Base-by-base conservation (phyloP, 2,888 invertebrate genomes). In the Steinernema hermaphroditum region DNA sequence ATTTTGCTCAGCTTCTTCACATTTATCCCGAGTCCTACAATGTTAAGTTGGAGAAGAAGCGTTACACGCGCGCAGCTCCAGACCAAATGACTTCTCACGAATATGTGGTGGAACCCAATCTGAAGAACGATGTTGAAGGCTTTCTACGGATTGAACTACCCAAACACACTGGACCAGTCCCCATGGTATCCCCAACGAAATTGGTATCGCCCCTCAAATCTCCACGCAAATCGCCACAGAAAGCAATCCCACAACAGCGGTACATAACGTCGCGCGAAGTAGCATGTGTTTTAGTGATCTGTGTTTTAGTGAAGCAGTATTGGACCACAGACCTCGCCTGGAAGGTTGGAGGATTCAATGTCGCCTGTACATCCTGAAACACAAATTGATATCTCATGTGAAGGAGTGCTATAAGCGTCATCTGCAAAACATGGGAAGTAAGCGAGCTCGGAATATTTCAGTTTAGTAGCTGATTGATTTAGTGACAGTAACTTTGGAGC, bases 101-200 rank as follows among this genome's bases (percentile, higher is more conserved):
- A 14, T 62, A 62, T 32, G 62, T 62, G 6, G 12, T 62, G 9
- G 62, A 29, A 6, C 62, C 62, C 8, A 62, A 62, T 19, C 19
- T 62, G 29, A 62, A 62, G 34, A 34, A 62, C 62, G 62, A 62
- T 19, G 27, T 34, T 9, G 62, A 62, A 16, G 62, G 62, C 29
- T 62, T 62, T 16, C 9, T 62, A 2, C 29, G 32, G 22, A 29
- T 29, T 8, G 62, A 62, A 32, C 19, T 62, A 19, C 62, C 62
- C 34, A 29, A 62, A 19, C 32, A 62, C 62, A 62, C 62, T 14
- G 27, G 62, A 1, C 62, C 62, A 2, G 29, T 62, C 6, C 62
- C 62, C 16, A 14, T 62, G 32, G 62, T 62, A 2, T 62, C 62
- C 16, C 62, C 62, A 2, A 62, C 62, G 16, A 62, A 62, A 29